Base-by-base conservation (phyloP, 2,797 vertebrate genomes). In the Natrix natrix region DNA sequence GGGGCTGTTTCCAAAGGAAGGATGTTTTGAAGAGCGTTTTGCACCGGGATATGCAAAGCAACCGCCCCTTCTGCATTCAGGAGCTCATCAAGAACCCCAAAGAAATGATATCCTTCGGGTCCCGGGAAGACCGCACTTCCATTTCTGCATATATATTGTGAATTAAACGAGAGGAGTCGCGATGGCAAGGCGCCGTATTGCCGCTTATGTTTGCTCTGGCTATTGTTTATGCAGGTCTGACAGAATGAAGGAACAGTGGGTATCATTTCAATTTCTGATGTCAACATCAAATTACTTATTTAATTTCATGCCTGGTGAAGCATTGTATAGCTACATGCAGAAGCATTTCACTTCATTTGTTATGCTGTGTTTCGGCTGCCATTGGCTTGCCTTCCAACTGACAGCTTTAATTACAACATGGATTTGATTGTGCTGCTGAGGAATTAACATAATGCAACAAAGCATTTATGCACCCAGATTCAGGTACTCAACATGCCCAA, bases 251-350 rank as follows among this genome's bases (percentile, higher is more conserved):
- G 98, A 98, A 98, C 98, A 98, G 98, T 97, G 97, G 98, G 98
- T 98, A 99, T 99, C 98, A 98, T 98, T 99, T 99, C 98, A 98
- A 99, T 99, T 99, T 98, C 98, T 98, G 98, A 98, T 98, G 98
- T 99, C 98, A 98, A 99, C 99, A 99, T 99, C 98, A 99, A 98
- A 99, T 99, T 98, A 98, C 99, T 99, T 99, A 99, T 99, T 99
- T 99, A 98, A 99, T 99, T 99, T 99, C 98, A 99, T 98, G 99
- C 99, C 99, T 98, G 98, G 98, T 97, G 98, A 98, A 99, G 98
- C 99, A 98, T 98, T 98, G 97, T 98, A 98, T 98, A 98, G 98
- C 98, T 98, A 99, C 98, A 99, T 95, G 97, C 98, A 98, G 98
- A 98, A 99, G 98, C 98, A 97, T 98, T 98, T 98, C 98, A 98